phyloP scores from a whole-genome alignment of 2,113 vertebrate genomes.

The Alosa alosa region DNA sequence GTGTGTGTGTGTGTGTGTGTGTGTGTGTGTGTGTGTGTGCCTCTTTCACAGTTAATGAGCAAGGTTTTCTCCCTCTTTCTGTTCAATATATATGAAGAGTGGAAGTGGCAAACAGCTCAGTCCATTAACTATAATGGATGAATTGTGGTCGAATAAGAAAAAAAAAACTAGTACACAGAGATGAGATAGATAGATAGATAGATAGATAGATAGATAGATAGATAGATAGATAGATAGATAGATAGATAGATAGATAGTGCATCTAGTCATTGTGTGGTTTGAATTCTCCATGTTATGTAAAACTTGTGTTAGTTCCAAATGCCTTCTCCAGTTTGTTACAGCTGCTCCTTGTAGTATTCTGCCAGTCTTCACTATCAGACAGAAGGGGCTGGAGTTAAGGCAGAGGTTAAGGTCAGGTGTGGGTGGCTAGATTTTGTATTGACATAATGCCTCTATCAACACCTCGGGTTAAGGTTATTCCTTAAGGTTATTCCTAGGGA shows the following conservation, averaged over 20 bases:
- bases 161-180: neutral
- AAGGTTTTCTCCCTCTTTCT: neutral
- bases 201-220: neutral
- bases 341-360: neutral
- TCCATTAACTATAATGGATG: slow-evolving; percentile 18
- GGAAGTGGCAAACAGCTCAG: slow-evolving; percentile 9
- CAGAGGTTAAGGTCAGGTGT: neutral
- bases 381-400: neutral
- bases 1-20: neutral
- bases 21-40: neutral
- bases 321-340: neutral
- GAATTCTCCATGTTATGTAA: neutral
- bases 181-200: neutral
- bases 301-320: neutral
- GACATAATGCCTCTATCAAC: neutral
- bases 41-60: slow-evolving; percentile 17
- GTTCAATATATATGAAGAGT: slow-evolving; percentile 1
- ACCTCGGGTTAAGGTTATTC: neutral
- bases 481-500: neutral
- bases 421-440: neutral
- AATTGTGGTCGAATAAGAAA: neutral
- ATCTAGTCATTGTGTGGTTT: neutral
- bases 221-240: neutral
- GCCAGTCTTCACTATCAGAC: neutral
- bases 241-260: neutral